Evolutionary conservation across 2,113 vertebrate genomes (phyloP), one percentile per base, ranked within the genome.

Genomic region (Forbesichthys agassizii): DNA sequence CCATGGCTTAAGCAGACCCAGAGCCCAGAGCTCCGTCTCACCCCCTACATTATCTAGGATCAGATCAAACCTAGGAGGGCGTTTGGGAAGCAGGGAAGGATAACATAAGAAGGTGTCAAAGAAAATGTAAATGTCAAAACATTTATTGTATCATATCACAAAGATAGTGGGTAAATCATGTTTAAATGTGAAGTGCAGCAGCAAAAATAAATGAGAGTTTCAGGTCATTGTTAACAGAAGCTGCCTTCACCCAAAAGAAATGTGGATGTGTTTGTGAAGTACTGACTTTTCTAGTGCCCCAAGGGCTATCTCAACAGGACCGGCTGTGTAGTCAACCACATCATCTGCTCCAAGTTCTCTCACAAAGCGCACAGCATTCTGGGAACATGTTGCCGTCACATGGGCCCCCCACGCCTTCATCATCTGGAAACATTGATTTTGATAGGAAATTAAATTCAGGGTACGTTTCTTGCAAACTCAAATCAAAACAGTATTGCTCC

Each of bases 31-130:
- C 86, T 99, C 98, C 0, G 93, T 96, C 61, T 93, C 90, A 70
- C 97, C 97, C 11, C 97, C 98, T 9, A 99, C 82, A 18, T 94
- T 97, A 85, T 99, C 98, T 33, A 99, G 92, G 87, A 99, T 92
- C 73, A 98, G 92, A 91, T 99, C 94, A 55, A 94, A 94, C 64
- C 93, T 94, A 51, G 48, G 14, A 27, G 60, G 48, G 49, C 64
- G 51, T 66, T 16, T 5, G 20, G n/a, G 42, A 18, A 42, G 36
- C 0, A 42, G 7, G 36, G 36, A 42, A 42, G 36, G 36, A 42
- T 42, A 42, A 42, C 36, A 7, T 42, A 42, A 42, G 36, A 42
- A 42, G 36, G 36, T 42, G 36, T 42, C 4, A 42, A 42, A 42
- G 5, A 42, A 5, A 42, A 42, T 42, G 0, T 7, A 42, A 2